Conservation (phyloP, 2,797 vertebrate species). For the Telmatherina bonti region DNA sequence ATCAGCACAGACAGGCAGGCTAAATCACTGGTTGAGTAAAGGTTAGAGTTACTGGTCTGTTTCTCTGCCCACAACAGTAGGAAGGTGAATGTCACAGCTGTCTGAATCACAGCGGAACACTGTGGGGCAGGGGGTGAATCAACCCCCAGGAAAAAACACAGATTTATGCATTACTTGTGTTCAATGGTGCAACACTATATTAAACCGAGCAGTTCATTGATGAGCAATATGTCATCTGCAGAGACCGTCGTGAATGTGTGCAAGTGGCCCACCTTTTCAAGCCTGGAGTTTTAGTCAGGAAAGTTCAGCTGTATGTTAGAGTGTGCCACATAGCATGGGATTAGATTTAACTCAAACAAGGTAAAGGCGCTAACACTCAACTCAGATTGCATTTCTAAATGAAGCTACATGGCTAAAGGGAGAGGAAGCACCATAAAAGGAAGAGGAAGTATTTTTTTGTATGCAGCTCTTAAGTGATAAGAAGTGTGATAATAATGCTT, state of each 20-base stretch:
- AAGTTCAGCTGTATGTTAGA: neutral
- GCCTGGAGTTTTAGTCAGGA: slow-evolving; percentile 23
- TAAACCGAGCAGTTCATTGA: slow-evolving; percentile 55
- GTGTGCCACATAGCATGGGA: neutral
- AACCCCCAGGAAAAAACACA: slow-evolving; percentile 43
- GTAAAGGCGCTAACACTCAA: neutral
- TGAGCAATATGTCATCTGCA: slow-evolving; percentile 54
- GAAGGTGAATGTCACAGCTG: slow-evolving; percentile 76
- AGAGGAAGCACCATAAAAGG: slow-evolving; percentile 1
- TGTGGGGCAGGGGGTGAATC: slow-evolving; percentile 52
- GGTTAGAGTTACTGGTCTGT: slow-evolving; percentile 73
- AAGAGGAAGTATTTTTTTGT: neutral
- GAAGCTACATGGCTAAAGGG: neutral
- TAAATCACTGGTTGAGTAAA: slow-evolving; percentile 78
- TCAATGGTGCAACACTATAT: slow-evolving; percentile 67
- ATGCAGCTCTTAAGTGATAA: neutral
- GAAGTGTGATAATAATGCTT: neutral
- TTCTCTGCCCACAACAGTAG: slow-evolving; percentile 61
- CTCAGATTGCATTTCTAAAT: neutral
- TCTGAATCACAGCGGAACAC: slow-evolving; percentile 63
- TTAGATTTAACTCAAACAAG: neutral
- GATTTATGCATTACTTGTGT: slow-evolving; percentile 71
- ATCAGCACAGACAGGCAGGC: slow-evolving; percentile 73
- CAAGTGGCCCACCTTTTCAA: slow-evolving; percentile 15
- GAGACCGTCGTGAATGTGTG: slow-evolving; percentile 21